These are phyloP conservation scores for Uromys caudimaculatus DNA, from an alignment of 2,797 vertebrate species.

Conservation along the genomic window DNA sequence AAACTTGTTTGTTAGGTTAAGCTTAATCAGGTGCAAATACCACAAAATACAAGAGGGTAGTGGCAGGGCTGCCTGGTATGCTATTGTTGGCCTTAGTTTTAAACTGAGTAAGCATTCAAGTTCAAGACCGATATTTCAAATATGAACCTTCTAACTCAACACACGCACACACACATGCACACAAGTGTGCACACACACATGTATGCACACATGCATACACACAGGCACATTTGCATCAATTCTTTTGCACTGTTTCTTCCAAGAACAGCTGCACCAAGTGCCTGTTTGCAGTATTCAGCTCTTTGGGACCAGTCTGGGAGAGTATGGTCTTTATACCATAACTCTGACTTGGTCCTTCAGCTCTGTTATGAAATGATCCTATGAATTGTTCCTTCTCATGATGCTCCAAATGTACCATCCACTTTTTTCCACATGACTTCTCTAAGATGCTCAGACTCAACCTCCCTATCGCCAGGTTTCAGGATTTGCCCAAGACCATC, in stretches of 20 bases:
- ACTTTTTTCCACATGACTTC: background rate
- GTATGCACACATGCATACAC: background rate
- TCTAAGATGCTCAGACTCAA: background rate
- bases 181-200: background rate
- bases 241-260: slow-evolving; percentile 50
- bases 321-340: background rate
- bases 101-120: slow-evolving; percentile 67
- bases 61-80: background rate
- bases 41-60: slow-evolving; percentile 25
- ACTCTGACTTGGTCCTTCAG: background rate
- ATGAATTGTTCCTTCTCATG: background rate
- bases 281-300: background rate
- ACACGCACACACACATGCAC: background rate
- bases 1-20: slow-evolving; percentile 33
- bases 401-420: background rate
- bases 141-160: slow-evolving; percentile 13
- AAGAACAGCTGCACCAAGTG: background rate
- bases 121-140: slow-evolving; percentile 54
- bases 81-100: background rate
- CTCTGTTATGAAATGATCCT: background rate
- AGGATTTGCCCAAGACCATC: slow-evolving; percentile 50
- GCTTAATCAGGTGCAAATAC: slow-evolving; percentile 32
- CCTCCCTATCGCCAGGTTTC: slow-evolving; percentile 24
- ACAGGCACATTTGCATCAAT: background rate
- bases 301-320: background rate